These are phyloP conservation scores for Botrylloides violaceus DNA, from an alignment of 23 tunicate genomes.

Conservation along the genomic window DNA sequence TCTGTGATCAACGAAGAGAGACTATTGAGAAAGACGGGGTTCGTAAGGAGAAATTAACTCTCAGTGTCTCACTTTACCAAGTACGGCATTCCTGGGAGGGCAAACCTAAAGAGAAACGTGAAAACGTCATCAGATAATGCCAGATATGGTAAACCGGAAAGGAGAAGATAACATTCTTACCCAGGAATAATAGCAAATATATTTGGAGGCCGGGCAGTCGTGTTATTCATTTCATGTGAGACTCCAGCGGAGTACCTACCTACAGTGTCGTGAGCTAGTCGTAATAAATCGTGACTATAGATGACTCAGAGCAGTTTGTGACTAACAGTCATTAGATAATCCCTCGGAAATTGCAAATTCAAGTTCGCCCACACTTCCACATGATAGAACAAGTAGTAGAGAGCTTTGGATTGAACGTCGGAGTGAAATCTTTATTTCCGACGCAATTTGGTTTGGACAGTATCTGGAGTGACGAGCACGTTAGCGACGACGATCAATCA, in stretches of 20 bases:
- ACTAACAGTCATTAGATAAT: neutral
- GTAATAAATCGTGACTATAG: neutral
- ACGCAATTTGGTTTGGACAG: neutral
- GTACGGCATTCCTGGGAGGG: neutral
- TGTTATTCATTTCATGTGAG: neutral
- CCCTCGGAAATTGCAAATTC: neutral
- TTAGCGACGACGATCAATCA: neutral
- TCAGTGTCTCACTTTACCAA: neutral
- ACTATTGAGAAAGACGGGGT: neutral
- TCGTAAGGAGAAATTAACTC: neutral
- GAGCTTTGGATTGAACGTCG: neutral
- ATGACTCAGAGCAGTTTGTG: neutral
- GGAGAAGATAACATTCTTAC: neutral
- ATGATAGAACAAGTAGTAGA: neutral
- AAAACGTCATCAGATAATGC: neutral
- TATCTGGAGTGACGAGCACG: neutral
- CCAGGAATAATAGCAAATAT: neutral
- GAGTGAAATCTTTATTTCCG: neutral
- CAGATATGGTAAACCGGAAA: neutral
- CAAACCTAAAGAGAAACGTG: neutral
- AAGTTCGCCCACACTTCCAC: conserved; percentile 2
- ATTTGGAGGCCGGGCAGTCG: neutral
- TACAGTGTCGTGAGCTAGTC: neutral
- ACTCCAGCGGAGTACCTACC: neutral
- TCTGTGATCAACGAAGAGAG: neutral